phyloP scores from a whole-genome alignment of 2,797 vertebrate species.

The Sorex maritimensis region DNA sequence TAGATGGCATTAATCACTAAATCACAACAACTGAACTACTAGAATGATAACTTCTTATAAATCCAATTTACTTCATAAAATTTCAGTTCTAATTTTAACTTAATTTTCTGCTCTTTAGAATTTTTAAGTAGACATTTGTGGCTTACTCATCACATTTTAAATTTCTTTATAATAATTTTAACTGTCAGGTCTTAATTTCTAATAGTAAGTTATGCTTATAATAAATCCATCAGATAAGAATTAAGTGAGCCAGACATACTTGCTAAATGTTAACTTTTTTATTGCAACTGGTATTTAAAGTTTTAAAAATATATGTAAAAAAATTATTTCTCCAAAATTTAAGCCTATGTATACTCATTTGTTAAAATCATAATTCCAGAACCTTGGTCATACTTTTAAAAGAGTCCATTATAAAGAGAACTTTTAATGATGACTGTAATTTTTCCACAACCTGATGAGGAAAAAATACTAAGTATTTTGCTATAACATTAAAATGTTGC shows the following conservation, averaged over 20 bases:
- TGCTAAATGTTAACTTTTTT: conserved; percentile 57
- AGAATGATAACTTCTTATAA: conserved; percentile 6
- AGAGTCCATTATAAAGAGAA: conserved; percentile 2
- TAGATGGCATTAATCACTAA: conserved; percentile 59
- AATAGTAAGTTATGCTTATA: conserved; percentile 14
- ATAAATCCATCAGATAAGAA: conserved; percentile 19
- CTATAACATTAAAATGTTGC: conserved; percentile 43
- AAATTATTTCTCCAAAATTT: conserved; percentile 44
- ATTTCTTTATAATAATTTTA: conserved; percentile 48
- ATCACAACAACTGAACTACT: background rate
- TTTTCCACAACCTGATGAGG: conserved; percentile 43
- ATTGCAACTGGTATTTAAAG: conserved; percentile 9
- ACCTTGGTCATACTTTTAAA: background rate
- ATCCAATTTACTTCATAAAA: conserved; percentile 57
- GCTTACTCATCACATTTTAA: conserved; percentile 31
- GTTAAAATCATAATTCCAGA: conserved; percentile 1
- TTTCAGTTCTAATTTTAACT: conserved; percentile 12
- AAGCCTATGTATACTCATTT: background rate
- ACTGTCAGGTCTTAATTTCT: conserved; percentile 39
- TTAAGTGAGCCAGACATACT: background rate
- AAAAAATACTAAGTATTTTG: background rate
- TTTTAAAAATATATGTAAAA: conserved; percentile 34
- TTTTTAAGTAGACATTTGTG: conserved; percentile 24
- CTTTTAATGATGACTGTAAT: background rate
- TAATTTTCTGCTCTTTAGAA: conserved; percentile 18